These are phyloP conservation scores for Himalopsyche anomala DNA, from an alignment of 2,888 invertebrate species.

Conservation along the genomic window DNA sequence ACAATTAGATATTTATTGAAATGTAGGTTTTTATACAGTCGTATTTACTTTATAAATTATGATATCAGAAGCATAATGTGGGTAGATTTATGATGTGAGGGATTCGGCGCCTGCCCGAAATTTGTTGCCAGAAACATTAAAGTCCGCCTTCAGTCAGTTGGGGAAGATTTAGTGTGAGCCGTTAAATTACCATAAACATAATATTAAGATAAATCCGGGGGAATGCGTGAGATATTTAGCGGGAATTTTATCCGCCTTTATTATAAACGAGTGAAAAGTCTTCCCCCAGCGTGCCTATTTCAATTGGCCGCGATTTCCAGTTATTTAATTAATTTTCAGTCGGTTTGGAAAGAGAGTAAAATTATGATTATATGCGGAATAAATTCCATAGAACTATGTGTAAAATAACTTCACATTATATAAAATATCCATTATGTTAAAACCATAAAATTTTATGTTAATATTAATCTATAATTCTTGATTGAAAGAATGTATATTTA, in stretches of 20 bases:
- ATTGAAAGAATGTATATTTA: too few relatives aligned
- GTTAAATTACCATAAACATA: constrained; percentile 40
- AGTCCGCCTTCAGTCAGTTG: constrained; percentile 19
- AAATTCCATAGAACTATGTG: too few relatives aligned
- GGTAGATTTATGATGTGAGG: constrained; percentile 17
- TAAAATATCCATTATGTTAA: too few relatives aligned
- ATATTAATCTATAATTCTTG: too few relatives aligned
- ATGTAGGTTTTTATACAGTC: neutral
- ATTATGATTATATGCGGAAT: too few relatives aligned
- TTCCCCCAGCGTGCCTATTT: neutral
- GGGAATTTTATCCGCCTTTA: constrained; percentile 9
- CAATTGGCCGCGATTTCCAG: neutral
- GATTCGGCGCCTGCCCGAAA: constrained; percentile 24
- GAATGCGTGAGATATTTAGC: constrained; percentile 31
- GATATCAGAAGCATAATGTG: neutral
- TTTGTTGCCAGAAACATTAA: constrained; percentile 40
- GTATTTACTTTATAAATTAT: neutral
- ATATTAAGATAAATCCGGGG: constrained; percentile 42
- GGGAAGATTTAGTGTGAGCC: constrained; percentile 36
- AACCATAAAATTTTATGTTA: too few relatives aligned
- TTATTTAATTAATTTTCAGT: constrained; percentile 1
- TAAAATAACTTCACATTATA: too few relatives aligned
- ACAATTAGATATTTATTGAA: too few relatives aligned
- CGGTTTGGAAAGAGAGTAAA: too few relatives aligned
- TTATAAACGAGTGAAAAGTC: constrained; percentile 39